Percentiles rank a stretch among this genome's conserved stretches.
Conservation (phyloP, 2,797 vertebrate species). For the Gorsachius magnificus region DNA sequence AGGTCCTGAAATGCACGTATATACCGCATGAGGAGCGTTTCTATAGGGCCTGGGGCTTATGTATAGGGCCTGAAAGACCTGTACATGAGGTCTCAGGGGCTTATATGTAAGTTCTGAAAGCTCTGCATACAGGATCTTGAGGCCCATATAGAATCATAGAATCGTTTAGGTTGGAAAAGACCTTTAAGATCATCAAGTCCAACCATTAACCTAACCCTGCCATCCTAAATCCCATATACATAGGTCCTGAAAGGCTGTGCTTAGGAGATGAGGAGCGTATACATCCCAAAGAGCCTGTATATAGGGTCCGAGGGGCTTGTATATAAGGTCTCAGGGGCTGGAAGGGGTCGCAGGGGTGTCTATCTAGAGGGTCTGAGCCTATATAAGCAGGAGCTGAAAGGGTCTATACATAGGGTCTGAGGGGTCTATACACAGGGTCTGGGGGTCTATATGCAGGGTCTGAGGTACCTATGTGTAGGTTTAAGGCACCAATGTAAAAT, state of each 20-base stretch:
- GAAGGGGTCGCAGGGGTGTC: neutral
- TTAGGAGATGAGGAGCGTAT: neutral
- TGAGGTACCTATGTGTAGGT: neutral
- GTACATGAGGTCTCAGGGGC: fast-evolving
- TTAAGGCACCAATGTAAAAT: neutral
- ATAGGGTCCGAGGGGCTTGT: no score
- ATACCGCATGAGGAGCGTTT: neutral
- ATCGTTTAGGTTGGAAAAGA: no score
- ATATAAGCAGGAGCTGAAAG: neutral
- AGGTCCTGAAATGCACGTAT: neutral
- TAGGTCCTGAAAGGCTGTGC: neutral
- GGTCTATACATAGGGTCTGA: neutral
- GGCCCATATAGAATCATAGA: no score
- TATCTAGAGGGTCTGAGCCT: neutral
- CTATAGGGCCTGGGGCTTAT: fast-evolving
- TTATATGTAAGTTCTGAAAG: neutral
- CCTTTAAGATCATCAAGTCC: no score
- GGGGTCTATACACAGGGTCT: neutral
- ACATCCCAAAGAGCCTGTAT: no score
- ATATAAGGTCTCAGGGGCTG: no score
- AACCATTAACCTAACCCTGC: no score
- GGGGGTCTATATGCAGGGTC: no score
- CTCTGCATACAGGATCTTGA: fast-evolving
- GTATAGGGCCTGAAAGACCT: neutral
- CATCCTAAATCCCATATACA: no score